These are phyloP conservation scores for Ptiloglossa arizonensis DNA, from an alignment of 1,140 invertebrate species.

Conservation along the genomic window DNA sequence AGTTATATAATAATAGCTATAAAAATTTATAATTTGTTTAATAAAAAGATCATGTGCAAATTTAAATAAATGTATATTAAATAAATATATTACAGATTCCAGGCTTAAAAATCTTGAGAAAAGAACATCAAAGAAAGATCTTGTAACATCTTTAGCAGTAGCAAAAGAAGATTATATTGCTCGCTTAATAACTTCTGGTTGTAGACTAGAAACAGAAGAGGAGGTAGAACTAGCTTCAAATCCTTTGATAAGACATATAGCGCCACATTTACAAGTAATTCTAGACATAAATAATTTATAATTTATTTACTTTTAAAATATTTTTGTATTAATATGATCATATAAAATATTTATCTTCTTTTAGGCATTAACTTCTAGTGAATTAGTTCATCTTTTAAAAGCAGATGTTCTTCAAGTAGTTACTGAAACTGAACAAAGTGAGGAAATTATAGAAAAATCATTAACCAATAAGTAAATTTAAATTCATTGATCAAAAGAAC, in stretches of 20 bases:
- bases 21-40: neutral
- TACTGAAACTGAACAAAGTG: constrained; percentile 55
- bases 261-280: constrained; percentile 77
- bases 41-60: no score
- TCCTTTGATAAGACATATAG: constrained; percentile 79
- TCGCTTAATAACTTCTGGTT: constrained; percentile 75
- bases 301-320: neutral
- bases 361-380: constrained; percentile 80
- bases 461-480: constrained; percentile 50
- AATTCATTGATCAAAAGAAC: neutral
- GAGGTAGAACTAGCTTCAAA: constrained; percentile 75
- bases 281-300: neutral
- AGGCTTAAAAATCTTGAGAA: constrained; percentile 75
- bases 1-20: neutral
- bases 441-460: constrained; percentile 48
- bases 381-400: constrained; percentile 82
- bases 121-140: constrained; percentile 75
- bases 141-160: constrained; percentile 78
- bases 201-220: constrained; percentile 72
- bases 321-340: neutral
- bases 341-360: constrained; percentile 35
- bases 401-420: constrained; percentile 78
- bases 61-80: constrained; percentile 3
- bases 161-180: constrained; percentile 79
- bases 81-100: constrained; percentile 62